phyloP scores from a whole-genome alignment of 2,888 invertebrate genomes.

The Apodemia hepburni region DNA sequence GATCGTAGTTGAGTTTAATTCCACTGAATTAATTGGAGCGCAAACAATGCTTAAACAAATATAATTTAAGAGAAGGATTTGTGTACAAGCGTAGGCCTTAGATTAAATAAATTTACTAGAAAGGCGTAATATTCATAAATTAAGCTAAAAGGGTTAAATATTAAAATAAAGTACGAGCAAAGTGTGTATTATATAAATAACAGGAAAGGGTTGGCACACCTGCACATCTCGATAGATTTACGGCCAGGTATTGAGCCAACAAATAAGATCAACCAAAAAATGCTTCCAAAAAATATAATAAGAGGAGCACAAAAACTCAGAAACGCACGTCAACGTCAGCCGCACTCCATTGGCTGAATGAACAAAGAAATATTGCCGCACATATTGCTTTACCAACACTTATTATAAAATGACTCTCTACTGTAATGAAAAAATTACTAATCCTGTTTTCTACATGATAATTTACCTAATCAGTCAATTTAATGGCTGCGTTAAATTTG shows the following conservation, averaged over 20 bases:
- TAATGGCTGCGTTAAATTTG: conserved; percentile 4
- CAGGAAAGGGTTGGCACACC: conserved; percentile 69
- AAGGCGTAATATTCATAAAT: not conserved
- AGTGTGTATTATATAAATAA: conserved; percentile 16
- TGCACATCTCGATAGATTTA: conserved; percentile 71
- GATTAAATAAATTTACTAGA: conserved; percentile 7
- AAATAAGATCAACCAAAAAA: conserved; percentile 75
- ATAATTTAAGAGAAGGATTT: conserved; percentile 12
- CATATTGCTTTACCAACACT: conserved; percentile 50
- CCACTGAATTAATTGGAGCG: conserved; percentile 29
- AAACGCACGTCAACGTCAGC: conserved; percentile 66
- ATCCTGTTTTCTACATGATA: not conserved
- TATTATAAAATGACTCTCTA: conserved; percentile 5
- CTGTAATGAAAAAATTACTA: not conserved
- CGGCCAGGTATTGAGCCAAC: conserved; percentile 72
- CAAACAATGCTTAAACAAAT: conserved; percentile 27
- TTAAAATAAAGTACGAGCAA: conserved; percentile 13
- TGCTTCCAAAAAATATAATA: conserved; percentile 73
- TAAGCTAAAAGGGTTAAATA: conserved; percentile 25
- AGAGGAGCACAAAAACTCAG: conserved; percentile 69
- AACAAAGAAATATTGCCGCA: conserved; percentile 74
- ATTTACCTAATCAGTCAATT: not conserved
- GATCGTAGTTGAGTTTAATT: conserved; percentile 31
- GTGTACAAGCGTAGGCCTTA: conserved; percentile 3
- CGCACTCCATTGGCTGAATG: conserved; percentile 67